Conservation (phyloP, 2,797 vertebrate species). For the Moxostoma hubbsi region DNA sequence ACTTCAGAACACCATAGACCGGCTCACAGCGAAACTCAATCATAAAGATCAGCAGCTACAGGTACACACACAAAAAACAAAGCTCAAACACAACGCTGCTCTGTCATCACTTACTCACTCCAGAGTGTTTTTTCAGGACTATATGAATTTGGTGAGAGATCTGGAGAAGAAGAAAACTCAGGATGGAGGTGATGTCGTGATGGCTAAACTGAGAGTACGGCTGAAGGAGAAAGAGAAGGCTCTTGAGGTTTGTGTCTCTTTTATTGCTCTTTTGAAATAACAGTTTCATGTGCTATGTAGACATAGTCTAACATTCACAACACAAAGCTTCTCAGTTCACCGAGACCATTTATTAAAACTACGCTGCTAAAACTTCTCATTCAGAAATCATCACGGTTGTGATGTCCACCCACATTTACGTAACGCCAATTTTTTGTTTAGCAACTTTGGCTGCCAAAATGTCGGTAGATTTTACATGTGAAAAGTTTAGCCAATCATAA, state of each 20-base stretch:
- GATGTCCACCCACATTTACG: too few relatives aligned
- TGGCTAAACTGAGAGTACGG: slow-evolving; percentile 78
- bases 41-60: slow-evolving; percentile 86
- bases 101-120: slow-evolving; percentile 36
- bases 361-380: too few relatives aligned
- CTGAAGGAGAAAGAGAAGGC: slow-evolving; percentile 82
- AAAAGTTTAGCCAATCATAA: too few relatives aligned
- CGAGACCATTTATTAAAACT: too few relatives aligned
- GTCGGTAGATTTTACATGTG: too few relatives aligned
- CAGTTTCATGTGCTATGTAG: too few relatives aligned
- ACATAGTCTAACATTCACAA: too few relatives aligned
- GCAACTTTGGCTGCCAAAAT: too few relatives aligned
- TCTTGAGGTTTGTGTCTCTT: slow-evolving; percentile 72
- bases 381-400: too few relatives aligned
- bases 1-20: slow-evolving; percentile 82
- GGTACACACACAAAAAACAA: slow-evolving; percentile 62
- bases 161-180: slow-evolving; percentile 75
- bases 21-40: slow-evolving; percentile 77
- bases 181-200: slow-evolving; percentile 70
- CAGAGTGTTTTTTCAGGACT: slow-evolving; percentile 70
- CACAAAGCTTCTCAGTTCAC: too few relatives aligned
- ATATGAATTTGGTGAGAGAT: slow-evolving; percentile 78
- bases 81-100: not conserved
- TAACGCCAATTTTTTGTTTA: too few relatives aligned
- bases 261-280: not conserved